Conservation (phyloP, 53 echinoderm and acorn worm species). For the Henricia sp. region DNA sequence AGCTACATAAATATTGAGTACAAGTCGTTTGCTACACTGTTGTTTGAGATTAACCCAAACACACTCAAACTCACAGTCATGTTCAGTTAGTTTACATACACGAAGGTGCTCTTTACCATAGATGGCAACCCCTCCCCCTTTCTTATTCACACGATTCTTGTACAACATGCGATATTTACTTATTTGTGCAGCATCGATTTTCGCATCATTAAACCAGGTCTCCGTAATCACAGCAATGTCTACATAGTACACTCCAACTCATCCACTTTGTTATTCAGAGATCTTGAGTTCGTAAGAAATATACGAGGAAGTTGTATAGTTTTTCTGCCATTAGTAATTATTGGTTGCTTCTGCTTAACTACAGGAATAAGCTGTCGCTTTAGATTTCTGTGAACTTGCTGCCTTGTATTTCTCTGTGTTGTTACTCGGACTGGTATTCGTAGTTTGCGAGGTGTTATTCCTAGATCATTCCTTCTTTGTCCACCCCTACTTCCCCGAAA, state of each 20-base stretch:
- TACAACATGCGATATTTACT: neutral
- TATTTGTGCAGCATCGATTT: slow-evolving; percentile 1
- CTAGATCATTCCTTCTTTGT: no score
- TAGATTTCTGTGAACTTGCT: no score
- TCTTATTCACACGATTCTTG: neutral
- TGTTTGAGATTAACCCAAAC: slow-evolving; percentile 17
- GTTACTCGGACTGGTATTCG: no score
- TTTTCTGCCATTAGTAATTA: no score
- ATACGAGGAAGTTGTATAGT: no score
- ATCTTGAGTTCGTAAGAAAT: neutral
- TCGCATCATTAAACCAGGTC: slow-evolving; percentile 1
- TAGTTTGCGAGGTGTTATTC: no score
- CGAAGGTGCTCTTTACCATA: slow-evolving; percentile 1
- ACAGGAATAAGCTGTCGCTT: no score
- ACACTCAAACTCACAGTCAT: slow-evolving; percentile 28
- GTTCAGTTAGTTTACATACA: neutral
- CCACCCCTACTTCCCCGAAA: no score
- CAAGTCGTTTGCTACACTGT: slow-evolving; percentile 20
- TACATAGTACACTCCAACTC: neutral
- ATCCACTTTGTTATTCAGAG: neutral
- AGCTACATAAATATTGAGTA: neutral
- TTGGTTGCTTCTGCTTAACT: no score
- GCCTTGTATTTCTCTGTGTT: no score
- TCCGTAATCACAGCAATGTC: slow-evolving; percentile 5
- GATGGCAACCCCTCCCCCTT: slow-evolving; percentile 16